A percentile compares a stretch with the other conserved stretches of the same genome.
phyloP scores from a whole-genome alignment of 1,140 invertebrate genomes.

The Lepidurus packardi region DNA sequence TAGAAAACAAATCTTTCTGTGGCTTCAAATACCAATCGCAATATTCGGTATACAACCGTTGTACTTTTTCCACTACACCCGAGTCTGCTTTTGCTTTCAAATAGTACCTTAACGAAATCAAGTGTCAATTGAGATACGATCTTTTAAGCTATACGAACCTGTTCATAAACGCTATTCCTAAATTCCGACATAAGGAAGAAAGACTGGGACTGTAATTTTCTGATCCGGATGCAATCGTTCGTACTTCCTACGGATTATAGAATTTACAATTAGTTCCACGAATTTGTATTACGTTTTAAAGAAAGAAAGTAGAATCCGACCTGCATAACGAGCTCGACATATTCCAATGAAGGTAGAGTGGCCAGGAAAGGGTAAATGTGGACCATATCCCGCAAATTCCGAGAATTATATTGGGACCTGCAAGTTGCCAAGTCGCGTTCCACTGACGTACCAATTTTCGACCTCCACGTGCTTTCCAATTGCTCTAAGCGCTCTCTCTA shows the following conservation, averaged over 20 bases:
- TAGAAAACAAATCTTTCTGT: conserved; percentile 45
- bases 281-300: not conserved
- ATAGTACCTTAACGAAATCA: conserved; percentile 52
- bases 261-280: conserved; percentile 30
- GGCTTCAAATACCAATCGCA: conserved; percentile 59
- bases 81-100: conserved; percentile 58
- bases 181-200: conserved; percentile 55
- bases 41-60: conserved; percentile 61
- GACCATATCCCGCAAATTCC: conserved; percentile 45
- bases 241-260: conserved; percentile 57
- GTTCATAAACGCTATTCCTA: conserved; percentile 62
- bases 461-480: conserved; percentile 60
- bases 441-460: conserved; percentile 56
- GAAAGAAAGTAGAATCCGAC: conserved; percentile 39
- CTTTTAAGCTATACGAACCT: conserved; percentile 41
- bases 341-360: conserved; percentile 57
- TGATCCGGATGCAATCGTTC: conserved; percentile 62
- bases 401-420: conserved; percentile 47
- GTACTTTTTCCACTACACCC: conserved; percentile 61
- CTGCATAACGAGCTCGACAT: conserved; percentile 54
- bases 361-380: conserved; percentile 69
- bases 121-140: conserved; percentile 14
- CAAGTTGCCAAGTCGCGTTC: conserved; percentile 59
- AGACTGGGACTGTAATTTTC: conserved; percentile 70
- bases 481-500: conserved; percentile 54